phyloP scores from a whole-genome alignment of 2,888 invertebrate genomes.

The Sphaerophoria taeniata region DNA sequence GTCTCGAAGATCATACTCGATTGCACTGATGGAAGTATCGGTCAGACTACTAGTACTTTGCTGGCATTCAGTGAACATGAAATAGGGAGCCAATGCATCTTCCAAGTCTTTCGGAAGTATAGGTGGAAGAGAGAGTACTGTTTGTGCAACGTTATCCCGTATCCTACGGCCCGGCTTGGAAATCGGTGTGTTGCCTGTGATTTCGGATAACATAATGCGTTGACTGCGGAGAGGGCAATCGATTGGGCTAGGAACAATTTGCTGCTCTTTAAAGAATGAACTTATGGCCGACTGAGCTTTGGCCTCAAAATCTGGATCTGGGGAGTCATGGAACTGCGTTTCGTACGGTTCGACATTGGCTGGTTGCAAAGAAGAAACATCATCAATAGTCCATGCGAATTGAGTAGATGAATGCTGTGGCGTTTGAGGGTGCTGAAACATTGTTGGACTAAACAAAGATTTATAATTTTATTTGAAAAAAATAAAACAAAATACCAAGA shows the following conservation, averaged over 20 bases:
- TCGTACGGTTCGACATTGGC: slow-evolving; percentile 85
- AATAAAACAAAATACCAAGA: neutral
- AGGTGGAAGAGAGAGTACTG: slow-evolving; percentile 85
- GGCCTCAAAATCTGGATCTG: slow-evolving; percentile 85
- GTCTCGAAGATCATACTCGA: slow-evolving; percentile 79
- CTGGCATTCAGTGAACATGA: slow-evolving; percentile 83
- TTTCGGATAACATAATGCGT: slow-evolving; percentile 79
- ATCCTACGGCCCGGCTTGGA: slow-evolving; percentile 77
- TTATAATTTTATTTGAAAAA: neutral
- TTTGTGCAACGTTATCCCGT: slow-evolving; percentile 84
- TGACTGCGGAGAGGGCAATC: slow-evolving; percentile 80
- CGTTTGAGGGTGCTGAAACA: slow-evolving; percentile 80
- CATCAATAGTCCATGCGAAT: slow-evolving; percentile 88
- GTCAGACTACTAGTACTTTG: slow-evolving; percentile 78
- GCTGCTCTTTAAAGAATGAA: slow-evolving; percentile 81
- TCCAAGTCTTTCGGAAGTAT: slow-evolving; percentile 84
- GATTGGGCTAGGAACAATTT: slow-evolving; percentile 82
- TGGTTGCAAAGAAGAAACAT: slow-evolving; percentile 86
- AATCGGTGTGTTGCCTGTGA: slow-evolving; percentile 78
- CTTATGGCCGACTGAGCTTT: slow-evolving; percentile 86
- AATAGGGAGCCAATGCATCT: slow-evolving; percentile 85
- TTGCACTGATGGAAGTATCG: slow-evolving; percentile 84
- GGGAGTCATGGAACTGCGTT: slow-evolving; percentile 84
- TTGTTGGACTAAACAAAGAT: slow-evolving; percentile 80
- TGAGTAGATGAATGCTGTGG: slow-evolving; percentile 82